Conservation (phyloP, 2,888 invertebrate species). For the Neocrepidodera transversa region DNA sequence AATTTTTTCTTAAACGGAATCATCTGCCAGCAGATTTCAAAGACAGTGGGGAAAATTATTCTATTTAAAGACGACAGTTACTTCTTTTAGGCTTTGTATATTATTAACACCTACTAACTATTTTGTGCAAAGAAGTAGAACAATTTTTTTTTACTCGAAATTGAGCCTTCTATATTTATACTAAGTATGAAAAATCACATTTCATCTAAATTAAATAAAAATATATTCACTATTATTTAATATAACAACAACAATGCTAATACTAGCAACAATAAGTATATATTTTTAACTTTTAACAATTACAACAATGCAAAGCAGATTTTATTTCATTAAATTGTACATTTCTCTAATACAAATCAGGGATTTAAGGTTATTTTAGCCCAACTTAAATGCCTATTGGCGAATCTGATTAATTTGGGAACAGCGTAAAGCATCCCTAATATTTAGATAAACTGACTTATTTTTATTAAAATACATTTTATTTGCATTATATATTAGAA, state of each 20-base stretch:
- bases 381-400: no score
- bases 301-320: slow-evolving; percentile 59
- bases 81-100: slow-evolving; percentile 27
- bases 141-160: slow-evolving; percentile 28
- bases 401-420: no score
- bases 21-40: slow-evolving; percentile 9
- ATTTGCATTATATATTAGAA: no score
- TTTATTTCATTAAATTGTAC: slow-evolving; percentile 23
- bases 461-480: no score
- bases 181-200: slow-evolving; percentile 49
- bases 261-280: slow-evolving; percentile 60
- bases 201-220: slow-evolving; percentile 51
- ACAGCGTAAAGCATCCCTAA: no score
- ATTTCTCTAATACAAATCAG: no score
- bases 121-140: slow-evolving; percentile 44
- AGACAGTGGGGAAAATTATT: slow-evolving; percentile 1
- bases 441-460: no score
- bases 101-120: slow-evolving; percentile 31
- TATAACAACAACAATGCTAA: slow-evolving; percentile 60
- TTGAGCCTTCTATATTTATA: slow-evolving; percentile 39
- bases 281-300: slow-evolving; percentile 59
- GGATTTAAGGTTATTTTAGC: no score
- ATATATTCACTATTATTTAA: slow-evolving; percentile 54
- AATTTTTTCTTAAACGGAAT: neutral
- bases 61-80: neutral